Evolutionary conservation across 2,113 vertebrate genomes (phyloP).

Genomic region (Megaleporinus macrocephalus): DNA sequence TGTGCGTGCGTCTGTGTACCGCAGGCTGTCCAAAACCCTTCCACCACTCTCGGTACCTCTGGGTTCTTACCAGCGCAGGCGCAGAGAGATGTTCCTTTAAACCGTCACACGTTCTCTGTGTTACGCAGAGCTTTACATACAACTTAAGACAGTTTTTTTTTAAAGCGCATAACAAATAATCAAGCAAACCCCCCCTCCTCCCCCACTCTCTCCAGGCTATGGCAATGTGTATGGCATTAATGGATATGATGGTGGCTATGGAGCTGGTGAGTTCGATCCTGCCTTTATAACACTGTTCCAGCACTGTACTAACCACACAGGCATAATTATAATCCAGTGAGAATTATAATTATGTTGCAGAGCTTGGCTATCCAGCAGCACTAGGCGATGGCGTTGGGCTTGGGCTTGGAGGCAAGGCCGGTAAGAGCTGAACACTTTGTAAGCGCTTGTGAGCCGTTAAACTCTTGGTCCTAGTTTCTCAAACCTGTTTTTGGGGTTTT

Average conservation of each 20-base stretch:
- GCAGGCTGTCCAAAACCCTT: not conserved
- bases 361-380: slow-evolving; percentile 66
- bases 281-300: not conserved
- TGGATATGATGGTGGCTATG: slow-evolving; percentile 68
- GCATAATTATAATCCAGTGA: slow-evolving; percentile 47
- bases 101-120: no score
- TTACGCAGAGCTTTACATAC: not conserved
- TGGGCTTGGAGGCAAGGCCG: slow-evolving; percentile 64
- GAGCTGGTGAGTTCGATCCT: slow-evolving; percentile 68
- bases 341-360: slow-evolving; percentile 73
- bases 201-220: slow-evolving; percentile 61
- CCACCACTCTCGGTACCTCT: not conserved
- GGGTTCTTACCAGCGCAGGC: not conserved
- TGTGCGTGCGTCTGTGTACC: not conserved
- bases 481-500: no score
- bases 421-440: slow-evolving; percentile 60
- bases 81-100: no score
- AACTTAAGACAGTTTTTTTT: not conserved
- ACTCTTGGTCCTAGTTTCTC: not conserved
- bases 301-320: slow-evolving; percentile 14
- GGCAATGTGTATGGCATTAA: slow-evolving; percentile 65
- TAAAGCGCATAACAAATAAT: not conserved
- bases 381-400: slow-evolving; percentile 68
- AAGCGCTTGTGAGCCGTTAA: not conserved
- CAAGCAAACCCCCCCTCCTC: not conserved